Evolutionary conservation across 2,888 invertebrate species (phyloP).

Genomic region (Tetrapedia diversipes): DNA sequence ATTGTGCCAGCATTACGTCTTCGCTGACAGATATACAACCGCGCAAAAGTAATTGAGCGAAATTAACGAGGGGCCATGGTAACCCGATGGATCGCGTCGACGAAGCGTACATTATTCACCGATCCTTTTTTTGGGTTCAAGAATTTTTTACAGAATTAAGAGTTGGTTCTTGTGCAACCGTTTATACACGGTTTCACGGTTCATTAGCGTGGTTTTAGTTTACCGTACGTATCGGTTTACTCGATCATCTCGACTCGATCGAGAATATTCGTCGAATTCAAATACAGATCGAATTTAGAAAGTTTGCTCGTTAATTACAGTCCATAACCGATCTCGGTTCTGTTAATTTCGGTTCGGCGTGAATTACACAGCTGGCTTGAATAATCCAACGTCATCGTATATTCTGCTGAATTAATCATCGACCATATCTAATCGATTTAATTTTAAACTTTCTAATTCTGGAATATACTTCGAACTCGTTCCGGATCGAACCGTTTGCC

Average conservation of each 20-base stretch:
- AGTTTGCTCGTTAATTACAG: background rate
- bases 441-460: too few relatives aligned
- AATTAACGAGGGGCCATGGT: slow-evolving; percentile 31
- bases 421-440: too few relatives aligned
- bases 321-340: background rate
- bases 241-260: background rate
- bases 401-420: background rate
- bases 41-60: slow-evolving; percentile 43
- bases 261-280: too few relatives aligned
- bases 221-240: too few relatives aligned
- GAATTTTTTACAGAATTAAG: background rate
- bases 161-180: too few relatives aligned
- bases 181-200: too few relatives aligned
- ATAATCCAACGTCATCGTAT: background rate
- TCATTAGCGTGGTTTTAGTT: background rate
- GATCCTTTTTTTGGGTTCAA: background rate
- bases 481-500: too few relatives aligned
- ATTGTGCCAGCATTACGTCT: slow-evolving; percentile 22
- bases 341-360: background rate
- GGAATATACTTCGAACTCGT: too few relatives aligned
- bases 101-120: slow-evolving; percentile 5
- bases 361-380: background rate
- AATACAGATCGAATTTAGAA: background rate
- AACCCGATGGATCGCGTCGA: slow-evolving; percentile 5
- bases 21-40: slow-evolving; percentile 19